Base-by-base conservation (phyloP, 1,140 invertebrate genomes). In the Zophobas morio region DNA sequence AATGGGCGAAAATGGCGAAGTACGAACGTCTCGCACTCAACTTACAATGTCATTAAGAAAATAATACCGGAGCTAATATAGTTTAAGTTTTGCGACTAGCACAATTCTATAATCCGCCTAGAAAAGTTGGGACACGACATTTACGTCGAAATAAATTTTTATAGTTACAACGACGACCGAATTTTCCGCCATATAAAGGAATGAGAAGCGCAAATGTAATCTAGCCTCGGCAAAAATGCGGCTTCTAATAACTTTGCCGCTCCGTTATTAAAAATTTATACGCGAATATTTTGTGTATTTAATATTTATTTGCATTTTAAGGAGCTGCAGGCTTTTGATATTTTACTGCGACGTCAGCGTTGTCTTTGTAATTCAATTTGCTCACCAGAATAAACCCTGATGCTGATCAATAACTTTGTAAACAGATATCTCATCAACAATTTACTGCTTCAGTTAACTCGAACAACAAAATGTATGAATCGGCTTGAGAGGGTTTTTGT, bases 221-320 rank as follows among this genome's bases (percentile, higher is more conserved):
- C 60, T 66, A 4, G 60, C 37, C 5, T 3, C 6, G 3, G 39
- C 33, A 66, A 66, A 66, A 66, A 66, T 66, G 39, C 8, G 37
- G 20, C 1, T 5, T 42, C 60, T 66, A 66, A 66, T 66, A 66
- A 66, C 37, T 66, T 40, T 42, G 6, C n/a, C 20, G 60, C 60
- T 66, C 32, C 60, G 60, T 66, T 66, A 66, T 66, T 66, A 66
- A 66, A 66, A 66, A 66, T 66, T 66, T 42, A 40, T 60, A 60
- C 56, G 37, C 37, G 56, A 60, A 39, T 42, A 66, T 66, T 66
- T 40, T n/a, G 60, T 1, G 39, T 66, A 42, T 66, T 66, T 66
- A 66, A 66, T 66, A 42, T 66, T 66, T 66, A 42, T 66, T 66
- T 42, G 20, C 60, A 42, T 66, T 66, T 66, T 42, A 33, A 42